Evolutionary conservation across 1,140 invertebrate species (phyloP), one percentile per base, ranked within the genome.

Genomic region (Oncopeltus fasciatus): DNA sequence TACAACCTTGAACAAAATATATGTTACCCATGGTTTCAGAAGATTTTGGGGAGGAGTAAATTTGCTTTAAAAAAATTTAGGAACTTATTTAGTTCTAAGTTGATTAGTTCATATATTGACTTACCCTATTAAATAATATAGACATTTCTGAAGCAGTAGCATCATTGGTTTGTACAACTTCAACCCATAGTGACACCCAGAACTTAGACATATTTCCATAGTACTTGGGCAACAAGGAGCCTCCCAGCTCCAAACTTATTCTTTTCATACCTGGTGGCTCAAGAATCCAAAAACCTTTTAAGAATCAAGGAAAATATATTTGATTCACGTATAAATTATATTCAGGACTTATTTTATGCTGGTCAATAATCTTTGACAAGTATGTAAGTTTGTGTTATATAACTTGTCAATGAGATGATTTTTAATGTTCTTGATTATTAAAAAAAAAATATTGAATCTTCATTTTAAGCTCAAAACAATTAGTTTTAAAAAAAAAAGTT

Each of bases 121-220:
- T 62, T 29, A 20, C 28, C 29, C 31, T 20, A n/a, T 33, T 12
- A 8, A 33, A 29, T 24, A 14, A 53, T 53, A 53, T 43, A 14
- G 43, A 63, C 21, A 51, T 66, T 60, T 28, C 44, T 56, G 56
- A 58, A 29, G 27, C 14, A 33, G 27, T 18, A 12, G 27, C 59
- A 3, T 59, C 33, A 27, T 59, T 68, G 1, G 68, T 63, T 24
- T 71, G 68, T 12, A 74, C 66, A 43, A 76, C 51, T 64, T 81
- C 75, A 12, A 81, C 64, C 78, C 79, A 80, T 31, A 80, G 69
- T 20, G 68, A 71, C 33, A 80, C 67, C 66, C 71, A 73, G 62
- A 72, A 69, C 5, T 65, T 65, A 0, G 77, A 74, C 12, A 76
- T 43, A 69, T 80, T 78, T 4, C 68, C 68, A 62, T 77, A 74